Percentiles rank a stretch among this genome's conserved stretches.
These are phyloP conservation scores for Muntiacus reevesi DNA, from an alignment of 2,113 vertebrate genomes.

Conservation along the genomic window DNA sequence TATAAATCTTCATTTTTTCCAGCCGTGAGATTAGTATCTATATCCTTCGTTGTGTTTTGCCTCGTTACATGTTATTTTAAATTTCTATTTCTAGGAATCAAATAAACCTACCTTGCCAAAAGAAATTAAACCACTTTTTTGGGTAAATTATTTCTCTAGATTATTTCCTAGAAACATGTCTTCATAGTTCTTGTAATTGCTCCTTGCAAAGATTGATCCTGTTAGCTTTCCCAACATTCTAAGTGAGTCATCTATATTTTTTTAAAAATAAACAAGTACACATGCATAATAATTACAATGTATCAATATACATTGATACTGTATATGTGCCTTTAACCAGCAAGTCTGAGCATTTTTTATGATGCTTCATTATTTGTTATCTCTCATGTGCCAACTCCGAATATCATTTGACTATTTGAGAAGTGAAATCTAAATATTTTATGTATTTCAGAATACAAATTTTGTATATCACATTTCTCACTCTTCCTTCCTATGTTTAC, in stretches of 20 bases:
- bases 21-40: background rate
- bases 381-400: background rate
- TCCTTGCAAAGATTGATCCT: background rate
- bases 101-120: background rate
- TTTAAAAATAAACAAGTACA: background rate
- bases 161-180: background rate
- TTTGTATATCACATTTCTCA: background rate
- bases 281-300: background rate
- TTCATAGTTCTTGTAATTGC: background rate
- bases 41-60: background rate
- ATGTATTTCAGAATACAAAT: background rate
- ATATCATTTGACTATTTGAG: background rate
- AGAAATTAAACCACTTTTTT: background rate
- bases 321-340: background rate
- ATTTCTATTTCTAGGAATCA: background rate
- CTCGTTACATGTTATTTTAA: background rate
- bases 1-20: background rate
- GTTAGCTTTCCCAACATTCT: background rate
- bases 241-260: background rate
- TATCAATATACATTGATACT: background rate
- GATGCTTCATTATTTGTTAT: background rate
- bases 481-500: background rate
- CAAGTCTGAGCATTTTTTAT: background rate
- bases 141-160: background rate
- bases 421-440: background rate